phyloP scores from a whole-genome alignment of 2,113 vertebrate species.

The Tachuris rubrigastra region DNA sequence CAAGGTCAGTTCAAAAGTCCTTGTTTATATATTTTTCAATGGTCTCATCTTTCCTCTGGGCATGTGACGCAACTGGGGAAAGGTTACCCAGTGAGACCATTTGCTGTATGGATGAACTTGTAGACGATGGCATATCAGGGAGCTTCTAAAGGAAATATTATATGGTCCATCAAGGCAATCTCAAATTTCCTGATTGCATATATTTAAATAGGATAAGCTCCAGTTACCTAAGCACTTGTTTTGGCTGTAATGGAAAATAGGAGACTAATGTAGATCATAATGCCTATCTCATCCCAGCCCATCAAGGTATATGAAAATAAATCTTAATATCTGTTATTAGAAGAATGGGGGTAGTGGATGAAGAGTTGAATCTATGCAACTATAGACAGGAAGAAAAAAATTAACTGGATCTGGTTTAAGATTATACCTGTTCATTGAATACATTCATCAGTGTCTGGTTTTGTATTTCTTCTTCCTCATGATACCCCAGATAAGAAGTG shows the following conservation, averaged over 20 bases:
- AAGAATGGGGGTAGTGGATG: neutral
- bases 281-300: conserved; percentile 35
- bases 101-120: conserved; percentile 73
- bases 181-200: conserved; percentile 81
- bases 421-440: conserved; percentile 61
- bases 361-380: neutral
- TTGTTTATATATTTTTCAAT: conserved; percentile 49
- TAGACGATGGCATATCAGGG: conserved; percentile 70
- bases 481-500: conserved; percentile 74
- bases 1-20: conserved; percentile 37
- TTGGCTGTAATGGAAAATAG: conserved; percentile 71
- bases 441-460: conserved; percentile 61
- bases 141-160: conserved; percentile 81
- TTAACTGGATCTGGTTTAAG: conserved; percentile 16
- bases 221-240: conserved; percentile 68
- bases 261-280: conserved; percentile 63
- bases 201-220: conserved; percentile 77
- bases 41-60: conserved; percentile 71
- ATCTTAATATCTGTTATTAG: conserved; percentile 55
- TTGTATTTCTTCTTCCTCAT: conserved; percentile 73
- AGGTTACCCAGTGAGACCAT: conserved; percentile 66
- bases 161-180: conserved; percentile 75
- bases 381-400: neutral
- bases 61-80: conserved; percentile 54
- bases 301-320: conserved; percentile 67